A percentile compares a stretch with the other conserved stretches of the same genome.
These are phyloP conservation scores for Trichosurus vulpecula DNA, from an alignment of 2,797 vertebrate genomes.

Conservation along the genomic window DNA sequence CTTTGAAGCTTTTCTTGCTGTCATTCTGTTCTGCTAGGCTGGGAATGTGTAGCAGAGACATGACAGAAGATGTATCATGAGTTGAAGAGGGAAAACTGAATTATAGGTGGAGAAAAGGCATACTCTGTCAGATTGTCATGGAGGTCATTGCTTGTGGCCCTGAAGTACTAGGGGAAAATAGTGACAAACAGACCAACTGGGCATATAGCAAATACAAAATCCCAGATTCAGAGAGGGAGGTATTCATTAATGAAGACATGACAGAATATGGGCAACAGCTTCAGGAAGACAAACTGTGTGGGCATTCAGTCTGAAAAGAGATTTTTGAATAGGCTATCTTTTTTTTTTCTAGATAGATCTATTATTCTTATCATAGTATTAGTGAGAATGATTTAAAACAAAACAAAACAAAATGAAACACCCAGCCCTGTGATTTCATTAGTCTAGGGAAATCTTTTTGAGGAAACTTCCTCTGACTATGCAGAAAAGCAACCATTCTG, in stretches of 20 bases:
- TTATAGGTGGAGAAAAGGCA: constrained; percentile 32
- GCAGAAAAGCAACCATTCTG: background rate
- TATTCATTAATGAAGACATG: background rate
- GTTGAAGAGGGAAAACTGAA: constrained; percentile 33
- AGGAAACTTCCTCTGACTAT: background rate
- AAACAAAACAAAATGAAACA: background rate
- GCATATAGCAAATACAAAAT: background rate
- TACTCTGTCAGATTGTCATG: constrained; percentile 26
- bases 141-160: constrained; percentile 17
- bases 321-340: background rate
- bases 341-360: background rate
- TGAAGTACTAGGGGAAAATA: background rate
- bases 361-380: background rate
- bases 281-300: background rate
- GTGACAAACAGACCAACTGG: background rate
- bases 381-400: background rate
- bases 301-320: background rate
- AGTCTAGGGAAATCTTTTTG: background rate
- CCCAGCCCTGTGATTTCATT: background rate
- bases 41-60: constrained; percentile 42
- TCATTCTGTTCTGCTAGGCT: constrained; percentile 56
- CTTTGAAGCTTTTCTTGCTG: constrained; percentile 62
- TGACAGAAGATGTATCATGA: constrained; percentile 34
- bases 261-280: background rate
- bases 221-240: background rate